These are phyloP conservation scores for Podabrus alpinus DNA, from an alignment of 2,888 invertebrate genomes.

Conservation along the genomic window DNA sequence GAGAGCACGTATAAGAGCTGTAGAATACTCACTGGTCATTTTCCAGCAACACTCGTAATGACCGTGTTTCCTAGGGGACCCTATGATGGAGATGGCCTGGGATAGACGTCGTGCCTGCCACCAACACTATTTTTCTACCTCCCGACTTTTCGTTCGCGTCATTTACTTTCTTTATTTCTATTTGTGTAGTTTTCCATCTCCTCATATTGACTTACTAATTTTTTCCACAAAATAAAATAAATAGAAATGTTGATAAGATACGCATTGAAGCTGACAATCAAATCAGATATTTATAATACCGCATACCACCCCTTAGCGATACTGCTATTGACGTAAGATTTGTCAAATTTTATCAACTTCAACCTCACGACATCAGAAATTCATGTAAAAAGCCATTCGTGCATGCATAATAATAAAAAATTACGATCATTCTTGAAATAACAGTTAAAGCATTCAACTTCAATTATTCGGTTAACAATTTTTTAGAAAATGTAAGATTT, in stretches of 20 bases:
- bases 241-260: not conserved
- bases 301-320: not conserved
- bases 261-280: not conserved
- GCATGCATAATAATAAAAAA: not conserved
- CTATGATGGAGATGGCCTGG: constrained; percentile 36
- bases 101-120: constrained; percentile 34
- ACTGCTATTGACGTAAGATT: constrained; percentile 9
- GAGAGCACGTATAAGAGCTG: constrained; percentile 28
- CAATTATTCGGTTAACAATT: not conserved
- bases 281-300: not conserved
- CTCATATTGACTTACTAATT: not conserved
- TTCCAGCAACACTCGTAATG: constrained; percentile 29
- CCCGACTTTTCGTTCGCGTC: constrained; percentile 25
- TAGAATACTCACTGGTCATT: constrained; percentile 31
- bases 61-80: constrained; percentile 31
- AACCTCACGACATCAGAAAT: not conserved
- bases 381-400: not conserved
- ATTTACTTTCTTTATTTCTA: constrained; percentile 23
- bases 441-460: not conserved
- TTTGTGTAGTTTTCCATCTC: not conserved
- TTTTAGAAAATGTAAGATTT: not conserved
- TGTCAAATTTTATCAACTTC: not conserved
- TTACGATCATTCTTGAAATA: not conserved
- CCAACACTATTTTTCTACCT: constrained; percentile 35
- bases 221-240: not conserved